Conservation (phyloP, 2,797 vertebrate genomes). For the Clarias fuscus region DNA sequence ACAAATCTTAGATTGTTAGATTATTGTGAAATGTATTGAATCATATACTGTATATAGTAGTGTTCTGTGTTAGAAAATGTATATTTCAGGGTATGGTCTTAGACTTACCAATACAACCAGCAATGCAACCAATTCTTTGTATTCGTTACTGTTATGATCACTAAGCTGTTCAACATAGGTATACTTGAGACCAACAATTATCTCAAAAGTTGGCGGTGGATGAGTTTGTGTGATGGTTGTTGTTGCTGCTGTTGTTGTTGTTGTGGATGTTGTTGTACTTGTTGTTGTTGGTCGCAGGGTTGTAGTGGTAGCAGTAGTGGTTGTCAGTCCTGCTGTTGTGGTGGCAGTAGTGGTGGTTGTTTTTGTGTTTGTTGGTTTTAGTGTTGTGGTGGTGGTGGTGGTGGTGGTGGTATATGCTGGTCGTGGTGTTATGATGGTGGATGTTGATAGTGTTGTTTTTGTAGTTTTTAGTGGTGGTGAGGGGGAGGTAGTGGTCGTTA, state of each 20-base stretch:
- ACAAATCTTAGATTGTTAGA: not conserved
- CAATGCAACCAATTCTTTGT: not conserved
- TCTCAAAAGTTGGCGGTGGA: constrained; percentile 13
- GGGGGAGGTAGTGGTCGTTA: not conserved
- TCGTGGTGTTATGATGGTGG: not conserved
- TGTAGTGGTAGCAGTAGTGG: not conserved
- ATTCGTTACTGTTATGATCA: constrained; percentile 18
- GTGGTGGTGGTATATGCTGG: not conserved
- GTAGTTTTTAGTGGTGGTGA: not conserved
- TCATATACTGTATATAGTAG: not conserved
- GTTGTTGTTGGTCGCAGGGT: not conserved
- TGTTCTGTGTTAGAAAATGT: not conserved
- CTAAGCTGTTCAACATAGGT: not conserved
- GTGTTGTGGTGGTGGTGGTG: not conserved
- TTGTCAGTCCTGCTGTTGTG: not conserved
- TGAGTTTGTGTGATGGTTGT: not conserved
- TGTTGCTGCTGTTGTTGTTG: not conserved
- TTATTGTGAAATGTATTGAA: not conserved
- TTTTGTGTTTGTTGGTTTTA: not conserved
- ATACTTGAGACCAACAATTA: constrained; percentile 21
- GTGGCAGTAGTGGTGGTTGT: not conserved
- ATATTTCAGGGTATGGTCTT: not conserved
- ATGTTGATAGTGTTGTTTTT: no score
- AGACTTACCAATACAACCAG: not conserved
- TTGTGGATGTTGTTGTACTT: not conserved